Evolutionary conservation across 2,888 invertebrate genomes (phyloP), one percentile per base, ranked within the genome.

Genomic region (Tupiocoris notatus): DNA sequence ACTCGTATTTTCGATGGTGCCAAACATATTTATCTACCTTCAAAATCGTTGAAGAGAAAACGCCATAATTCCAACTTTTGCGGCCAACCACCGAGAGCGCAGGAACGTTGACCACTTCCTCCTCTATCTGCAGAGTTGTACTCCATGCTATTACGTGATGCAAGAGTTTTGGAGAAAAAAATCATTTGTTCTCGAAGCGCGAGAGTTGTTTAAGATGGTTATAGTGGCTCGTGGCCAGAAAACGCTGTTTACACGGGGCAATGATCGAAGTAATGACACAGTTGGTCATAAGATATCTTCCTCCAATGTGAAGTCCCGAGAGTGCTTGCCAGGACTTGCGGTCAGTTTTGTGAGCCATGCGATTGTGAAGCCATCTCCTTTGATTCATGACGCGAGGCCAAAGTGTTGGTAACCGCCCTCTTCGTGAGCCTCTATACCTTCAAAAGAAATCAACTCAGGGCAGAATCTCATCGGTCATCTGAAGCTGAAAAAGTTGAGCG

Each of bases 391-490:
- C 73, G 62, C 39, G 39, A 39, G 39, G 62, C 6, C 22, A 61
- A 62, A 73, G 73, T 73, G 73, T 73, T 62, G 73, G 73, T 73
- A 62, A 73, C 73, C 73, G 62, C 73, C 62, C 39, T 63, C 73
- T 24, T 54, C 61, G 73, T 21, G 22, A 25, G n/a, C 73, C 54
- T 39, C n/a, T n/a, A n/a, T n/a, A n/a, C n/a, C n/a, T n/a, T n/a
- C n/a, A n/a, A n/a, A n/a, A n/a, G n/a, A n/a, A n/a, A n/a, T n/a
- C n/a, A n/a, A n/a, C n/a, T n/a, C n/a, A n/a, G n/a, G n/a, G n/a
- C n/a, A n/a, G n/a, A n/a, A n/a, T n/a, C n/a, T n/a, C n/a, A n/a
- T n/a, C n/a, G n/a, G n/a, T n/a, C n/a, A n/a, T n/a, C n/a, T n/a
- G n/a, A n/a, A n/a, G n/a, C n/a, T n/a, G n/a, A n/a, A n/a, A n/a